phyloP scores from a whole-genome alignment of 2,888 invertebrate species.

The Drosophila nigricruria region DNA sequence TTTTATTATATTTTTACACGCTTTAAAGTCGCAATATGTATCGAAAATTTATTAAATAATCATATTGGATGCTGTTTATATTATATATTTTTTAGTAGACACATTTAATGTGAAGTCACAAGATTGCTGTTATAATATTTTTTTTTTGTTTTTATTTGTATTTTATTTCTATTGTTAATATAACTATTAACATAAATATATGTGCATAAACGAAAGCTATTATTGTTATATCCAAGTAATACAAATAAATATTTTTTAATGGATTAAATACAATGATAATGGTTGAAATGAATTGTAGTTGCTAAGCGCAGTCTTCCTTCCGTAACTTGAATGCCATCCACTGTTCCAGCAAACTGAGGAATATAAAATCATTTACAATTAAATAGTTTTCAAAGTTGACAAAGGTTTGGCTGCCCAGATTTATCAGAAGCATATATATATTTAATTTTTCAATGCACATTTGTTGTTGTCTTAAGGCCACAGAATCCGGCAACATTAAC shows the following conservation, averaged over 20 bases:
- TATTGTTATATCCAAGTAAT: conserved; percentile 17
- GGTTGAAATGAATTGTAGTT: neutral
- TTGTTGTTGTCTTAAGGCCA: neutral
- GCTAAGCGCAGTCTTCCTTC: neutral
- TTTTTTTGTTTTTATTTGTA: conserved; percentile 8
- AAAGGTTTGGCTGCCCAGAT: neutral
- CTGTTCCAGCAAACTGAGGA: neutral
- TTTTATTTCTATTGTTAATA: conserved; percentile 24
- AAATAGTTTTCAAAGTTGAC: neutral
- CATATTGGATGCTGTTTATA: conserved; percentile 1
- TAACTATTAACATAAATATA: conserved; percentile 16
- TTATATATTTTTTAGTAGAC: conserved; percentile 13
- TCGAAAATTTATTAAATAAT: neutral
- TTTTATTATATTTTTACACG: neutral
- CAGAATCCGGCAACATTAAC: conserved; percentile 48
- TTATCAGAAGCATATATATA: neutral
- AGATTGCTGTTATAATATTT: conserved; percentile 15
- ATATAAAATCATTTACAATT: neutral
- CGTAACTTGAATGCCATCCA: neutral
- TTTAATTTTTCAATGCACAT: neutral
- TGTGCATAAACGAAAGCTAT: conserved; percentile 15
- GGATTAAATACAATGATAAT: conserved; percentile 7
- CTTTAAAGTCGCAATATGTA: neutral
- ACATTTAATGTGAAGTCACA: conserved; percentile 34
- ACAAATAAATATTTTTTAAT: conserved; percentile 10